These are phyloP conservation scores for Rhopilema esculentum DNA, from an alignment of 30 jellyfish, hydroid and myxozoan genomes.

Conservation along the genomic window DNA sequence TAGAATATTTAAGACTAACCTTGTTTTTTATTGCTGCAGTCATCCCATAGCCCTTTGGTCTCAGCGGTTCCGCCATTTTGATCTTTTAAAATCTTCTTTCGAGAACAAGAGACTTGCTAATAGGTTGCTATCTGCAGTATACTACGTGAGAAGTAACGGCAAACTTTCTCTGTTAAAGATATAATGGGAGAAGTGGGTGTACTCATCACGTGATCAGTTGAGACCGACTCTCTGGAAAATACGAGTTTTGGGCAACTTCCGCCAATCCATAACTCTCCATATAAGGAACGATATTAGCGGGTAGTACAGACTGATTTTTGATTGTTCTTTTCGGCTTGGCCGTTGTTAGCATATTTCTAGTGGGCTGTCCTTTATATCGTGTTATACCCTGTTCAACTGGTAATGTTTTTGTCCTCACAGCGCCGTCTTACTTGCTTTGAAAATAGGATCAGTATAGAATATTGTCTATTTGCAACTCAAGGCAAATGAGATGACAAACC, in stretches of 20 bases:
- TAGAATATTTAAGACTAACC: constrained; percentile 6
- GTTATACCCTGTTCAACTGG: not conserved
- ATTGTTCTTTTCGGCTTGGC: not conserved
- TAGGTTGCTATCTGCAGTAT: not conserved
- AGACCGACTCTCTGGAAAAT: not conserved
- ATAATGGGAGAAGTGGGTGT: constrained; percentile 22
- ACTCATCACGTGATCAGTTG: constrained; percentile 28
- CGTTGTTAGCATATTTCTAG: not conserved
- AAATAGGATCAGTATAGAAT: not conserved
- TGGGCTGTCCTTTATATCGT: not conserved
- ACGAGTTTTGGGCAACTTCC: constrained; percentile 20
- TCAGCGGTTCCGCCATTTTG: constrained; percentile 76
- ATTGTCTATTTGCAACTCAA: not conserved
- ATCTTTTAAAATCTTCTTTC: not conserved
- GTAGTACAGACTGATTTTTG: not conserved
- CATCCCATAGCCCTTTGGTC: constrained; percentile 94
- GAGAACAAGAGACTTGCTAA: not conserved
- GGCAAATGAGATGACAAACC: not conserved
- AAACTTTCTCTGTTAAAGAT: not conserved
- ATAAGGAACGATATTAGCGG: constrained; percentile 32
- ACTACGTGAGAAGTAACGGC: not conserved
- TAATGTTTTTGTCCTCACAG: not conserved
- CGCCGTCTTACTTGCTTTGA: not conserved
- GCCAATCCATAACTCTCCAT: not conserved
- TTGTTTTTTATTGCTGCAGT: constrained; percentile 75